A percentile compares a stretch with the other conserved stretches of the same genome.
Conservation (phyloP, 2,113 vertebrate genomes). For the Sceloporus tristichus region DNA sequence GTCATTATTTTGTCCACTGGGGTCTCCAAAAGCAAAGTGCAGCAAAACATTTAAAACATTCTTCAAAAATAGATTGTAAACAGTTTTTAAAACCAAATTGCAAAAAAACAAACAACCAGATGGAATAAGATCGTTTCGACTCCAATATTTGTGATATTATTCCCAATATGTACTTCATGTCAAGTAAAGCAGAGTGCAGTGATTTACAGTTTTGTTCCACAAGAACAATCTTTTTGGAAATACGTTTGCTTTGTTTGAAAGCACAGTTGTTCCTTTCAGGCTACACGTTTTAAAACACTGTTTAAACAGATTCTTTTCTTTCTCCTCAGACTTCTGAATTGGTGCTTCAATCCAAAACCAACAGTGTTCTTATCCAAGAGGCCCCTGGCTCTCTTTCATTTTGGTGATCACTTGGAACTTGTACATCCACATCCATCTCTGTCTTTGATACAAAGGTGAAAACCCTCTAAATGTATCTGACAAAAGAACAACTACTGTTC, state of each 20-base stretch:
- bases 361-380: constrained; percentile 2
- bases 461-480: constrained; percentile 4
- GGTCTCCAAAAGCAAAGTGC: too few species aligned
- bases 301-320: not conserved
- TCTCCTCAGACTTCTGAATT: constrained; percentile 7
- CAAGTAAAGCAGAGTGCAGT: not conserved
- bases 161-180: not conserved
- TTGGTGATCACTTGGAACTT: not conserved
- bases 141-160: not conserved
- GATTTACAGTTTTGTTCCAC: constrained; percentile 10
- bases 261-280: constrained; percentile 24
- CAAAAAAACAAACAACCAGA: too few species aligned
- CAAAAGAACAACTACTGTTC: not conserved
- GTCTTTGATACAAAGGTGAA: not conserved
- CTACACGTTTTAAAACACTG: constrained; percentile 9
- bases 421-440: not conserved
- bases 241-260: not conserved
- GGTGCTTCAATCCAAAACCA: constrained; percentile 17
- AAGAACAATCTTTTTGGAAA: constrained; percentile 3
- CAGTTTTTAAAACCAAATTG: too few species aligned
- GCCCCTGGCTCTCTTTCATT: not conserved
- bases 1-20: too few species aligned
- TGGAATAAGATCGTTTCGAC: too few species aligned
- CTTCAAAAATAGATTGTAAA: too few species aligned
- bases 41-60: too few species aligned